Evolutionary conservation across 2,113 vertebrate species (phyloP).

Genomic region (Pituophis catenifer): DNA sequence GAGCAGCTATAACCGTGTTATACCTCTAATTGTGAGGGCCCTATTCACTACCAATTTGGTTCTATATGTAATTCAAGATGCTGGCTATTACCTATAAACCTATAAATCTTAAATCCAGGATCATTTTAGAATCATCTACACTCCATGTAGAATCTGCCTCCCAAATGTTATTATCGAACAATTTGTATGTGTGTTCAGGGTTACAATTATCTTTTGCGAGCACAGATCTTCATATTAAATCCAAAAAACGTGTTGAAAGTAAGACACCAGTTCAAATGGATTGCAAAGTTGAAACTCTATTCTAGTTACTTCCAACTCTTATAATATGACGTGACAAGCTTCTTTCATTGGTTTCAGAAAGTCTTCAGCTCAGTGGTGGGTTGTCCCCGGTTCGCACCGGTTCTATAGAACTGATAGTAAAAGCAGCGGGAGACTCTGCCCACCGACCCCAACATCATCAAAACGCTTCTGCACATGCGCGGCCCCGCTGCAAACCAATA

Average conservation of each 20-base stretch:
- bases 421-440: too few species aligned
- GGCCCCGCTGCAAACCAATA: too few species aligned
- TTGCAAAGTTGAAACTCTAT: not conserved
- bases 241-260: not conserved
- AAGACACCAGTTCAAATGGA: not conserved
- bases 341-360: not conserved
- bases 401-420: too few species aligned
- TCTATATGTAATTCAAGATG: not conserved
- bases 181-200: not conserved
- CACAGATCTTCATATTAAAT: not conserved
- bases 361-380: too few species aligned
- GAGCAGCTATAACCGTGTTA: not conserved
- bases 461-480: too few species aligned
- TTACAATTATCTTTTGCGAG: not conserved
- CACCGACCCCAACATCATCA: too few species aligned
- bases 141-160: not conserved
- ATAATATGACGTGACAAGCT: not conserved
- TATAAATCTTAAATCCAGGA: not conserved
- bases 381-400: too few species aligned
- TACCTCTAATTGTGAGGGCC: not conserved
- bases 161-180: not conserved
- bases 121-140: not conserved
- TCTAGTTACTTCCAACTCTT: not conserved
- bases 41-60: not conserved
- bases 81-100: not conserved